phyloP scores from a whole-genome alignment of 2,113 vertebrate species.

The Formicarius rufipectus region DNA sequence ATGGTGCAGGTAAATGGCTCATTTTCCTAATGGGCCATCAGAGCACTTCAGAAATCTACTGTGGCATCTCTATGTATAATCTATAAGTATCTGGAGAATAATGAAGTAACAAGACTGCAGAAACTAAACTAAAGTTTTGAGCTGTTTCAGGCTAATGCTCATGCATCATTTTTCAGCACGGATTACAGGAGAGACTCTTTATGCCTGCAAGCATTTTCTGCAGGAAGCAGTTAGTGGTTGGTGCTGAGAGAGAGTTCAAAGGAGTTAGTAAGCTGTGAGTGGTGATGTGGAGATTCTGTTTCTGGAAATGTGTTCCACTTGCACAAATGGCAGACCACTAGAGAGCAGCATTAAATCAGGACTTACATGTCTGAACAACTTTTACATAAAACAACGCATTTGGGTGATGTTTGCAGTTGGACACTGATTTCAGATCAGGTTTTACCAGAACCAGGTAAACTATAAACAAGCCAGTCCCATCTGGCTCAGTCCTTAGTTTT shows the following conservation, averaged over 20 bases:
- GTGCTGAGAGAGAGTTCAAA: neutral
- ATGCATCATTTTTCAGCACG: neutral
- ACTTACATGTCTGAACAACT: neutral
- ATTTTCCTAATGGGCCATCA: neutral
- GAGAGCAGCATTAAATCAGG: slow-evolving; percentile 43
- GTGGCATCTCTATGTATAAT: neutral
- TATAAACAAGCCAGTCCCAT: neutral
- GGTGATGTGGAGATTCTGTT: neutral
- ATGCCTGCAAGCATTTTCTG: neutral
- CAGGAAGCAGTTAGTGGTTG: neutral
- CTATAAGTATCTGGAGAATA: neutral
- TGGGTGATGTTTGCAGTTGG: neutral
- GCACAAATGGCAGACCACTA: slow-evolving; percentile 2
- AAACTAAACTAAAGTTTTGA: neutral
- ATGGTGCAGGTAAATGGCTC: neutral
- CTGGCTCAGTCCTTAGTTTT: neutral
- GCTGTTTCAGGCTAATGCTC: neutral
- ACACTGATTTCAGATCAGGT: neutral
- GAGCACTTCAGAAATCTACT: neutral
- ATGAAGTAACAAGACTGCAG: neutral
- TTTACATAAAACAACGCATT: neutral
- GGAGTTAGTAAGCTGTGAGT: neutral
- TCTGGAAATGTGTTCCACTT: neutral
- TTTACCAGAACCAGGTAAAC: neutral
- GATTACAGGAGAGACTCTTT: neutral